Evolutionary conservation across 2,888 invertebrate genomes (phyloP).

Genomic region (Choristoneura rosaceana): DNA sequence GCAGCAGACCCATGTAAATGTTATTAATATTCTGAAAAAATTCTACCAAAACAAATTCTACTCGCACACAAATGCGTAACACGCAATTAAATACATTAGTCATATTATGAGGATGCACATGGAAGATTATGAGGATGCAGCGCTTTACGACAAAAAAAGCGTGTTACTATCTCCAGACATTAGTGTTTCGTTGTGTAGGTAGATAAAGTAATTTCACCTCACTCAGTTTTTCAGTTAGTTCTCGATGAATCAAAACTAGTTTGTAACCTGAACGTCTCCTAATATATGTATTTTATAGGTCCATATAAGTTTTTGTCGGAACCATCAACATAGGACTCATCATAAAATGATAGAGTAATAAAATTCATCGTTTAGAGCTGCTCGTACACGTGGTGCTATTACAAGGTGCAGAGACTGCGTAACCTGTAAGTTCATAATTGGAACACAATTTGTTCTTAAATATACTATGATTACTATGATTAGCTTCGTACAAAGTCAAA

Average conservation of each 20-base stretch:
- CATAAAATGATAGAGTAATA: conserved; percentile 40
- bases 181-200: neutral
- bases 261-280: conserved; percentile 23
- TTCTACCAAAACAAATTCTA: too few relatives aligned
- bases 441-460: conserved; percentile 15
- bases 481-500: conserved; percentile 1
- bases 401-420: conserved; percentile 27
- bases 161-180: too few relatives aligned
- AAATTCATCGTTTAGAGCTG: conserved; percentile 21
- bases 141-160: too few relatives aligned
- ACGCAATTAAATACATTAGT: too few relatives aligned
- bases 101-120: too few relatives aligned
- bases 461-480: neutral
- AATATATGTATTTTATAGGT: conserved; percentile 31
- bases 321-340: conserved; percentile 33
- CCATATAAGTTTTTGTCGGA: conserved; percentile 30
- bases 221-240: conserved; percentile 27
- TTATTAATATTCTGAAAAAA: too few relatives aligned
- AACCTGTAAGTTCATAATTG: conserved; percentile 21
- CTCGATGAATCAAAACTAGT: conserved; percentile 34
- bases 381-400: conserved; percentile 26
- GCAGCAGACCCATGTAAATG: too few relatives aligned
- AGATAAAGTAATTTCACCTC: conserved; percentile 26
- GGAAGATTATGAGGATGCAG: too few relatives aligned
- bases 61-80: too few relatives aligned